Base-by-base conservation (phyloP, 2,797 vertebrate species). In the Lutjanus campechanus region DNA sequence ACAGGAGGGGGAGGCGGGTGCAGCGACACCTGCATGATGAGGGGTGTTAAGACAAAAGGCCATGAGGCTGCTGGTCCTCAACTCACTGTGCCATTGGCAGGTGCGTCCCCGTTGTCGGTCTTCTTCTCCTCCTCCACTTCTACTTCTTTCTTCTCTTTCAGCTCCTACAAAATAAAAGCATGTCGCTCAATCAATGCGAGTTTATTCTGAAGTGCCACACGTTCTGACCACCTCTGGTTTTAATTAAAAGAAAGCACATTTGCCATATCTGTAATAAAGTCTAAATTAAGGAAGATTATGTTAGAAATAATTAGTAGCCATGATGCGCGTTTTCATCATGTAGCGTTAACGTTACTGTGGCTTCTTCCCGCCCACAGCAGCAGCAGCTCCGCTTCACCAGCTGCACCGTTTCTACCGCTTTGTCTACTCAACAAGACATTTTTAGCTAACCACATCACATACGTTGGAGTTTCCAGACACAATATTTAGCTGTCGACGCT, bases 101-200 rank as follows among this genome's bases (percentile, higher is more conserved):
- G 95, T 93, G 95, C 94, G 72, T 96, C 96, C 75, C 81, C 95
- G 65, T 83, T 95, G 84, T 95, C 95, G 62, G 94, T 95, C 88
- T 96, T 94, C 76, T 92, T 81, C 16, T 82, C 62, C 73, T 93
- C 64, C 59, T 86, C 88, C 75, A 90, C 93, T 75, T 92, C 92
- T 22, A 88, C 94, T 87, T 96, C 96, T 93, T 96, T 97, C 93
- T 96, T 96, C 86, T 97, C 96, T 72, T 97, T 97, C 88, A 96
- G 93, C 66, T 97, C 96, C 96, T 97, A 77, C 67, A 85, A 90
- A 89, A 81, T 76, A 89, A 89, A 76, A 89, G 71, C 55, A 83
- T 1, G 29, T 2, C 3, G 4, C 7, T 22, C 16, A 19, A 74
- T 85, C 29, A 75, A 36, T n/a, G 63, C 29, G 7, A 73, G 65